Percentiles rank a stretch among this genome's conserved stretches.
These are phyloP conservation scores for Ciconia maguari DNA, from an alignment of 2,113 vertebrate genomes.

Conservation along the genomic window DNA sequence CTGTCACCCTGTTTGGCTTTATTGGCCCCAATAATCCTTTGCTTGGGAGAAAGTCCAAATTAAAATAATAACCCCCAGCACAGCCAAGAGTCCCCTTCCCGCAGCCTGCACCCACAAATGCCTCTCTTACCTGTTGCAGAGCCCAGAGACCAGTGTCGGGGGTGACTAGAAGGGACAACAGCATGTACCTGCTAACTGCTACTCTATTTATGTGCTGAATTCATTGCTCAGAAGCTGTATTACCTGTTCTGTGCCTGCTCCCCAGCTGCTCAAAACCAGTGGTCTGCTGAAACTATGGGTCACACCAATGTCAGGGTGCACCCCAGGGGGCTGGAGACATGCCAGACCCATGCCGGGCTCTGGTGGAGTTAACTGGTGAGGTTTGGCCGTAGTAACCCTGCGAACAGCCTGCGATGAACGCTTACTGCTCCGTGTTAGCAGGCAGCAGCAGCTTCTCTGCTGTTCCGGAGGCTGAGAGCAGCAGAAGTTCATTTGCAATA, in stretches of 20 bases:
- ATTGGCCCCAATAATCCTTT: background rate
- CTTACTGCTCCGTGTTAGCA: background rate
- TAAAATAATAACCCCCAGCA: background rate
- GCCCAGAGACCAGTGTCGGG: background rate
- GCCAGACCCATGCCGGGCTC: background rate
- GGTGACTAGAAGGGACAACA: background rate
- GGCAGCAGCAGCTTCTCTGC: background rate
- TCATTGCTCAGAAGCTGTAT: background rate
- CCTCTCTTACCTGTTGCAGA: constrained; percentile 30
- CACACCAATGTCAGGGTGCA: background rate
- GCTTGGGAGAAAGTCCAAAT: background rate
- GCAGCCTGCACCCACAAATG: background rate
- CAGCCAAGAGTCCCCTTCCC: background rate
- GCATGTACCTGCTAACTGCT: background rate
- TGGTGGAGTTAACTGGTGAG: background rate
- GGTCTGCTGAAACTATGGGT: background rate
- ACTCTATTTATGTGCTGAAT: background rate
- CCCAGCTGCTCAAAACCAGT: background rate
- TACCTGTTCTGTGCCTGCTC: background rate
- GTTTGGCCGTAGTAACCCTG: background rate
- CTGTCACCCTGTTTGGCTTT: background rate
- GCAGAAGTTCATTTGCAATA: background rate
- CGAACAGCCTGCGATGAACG: background rate
- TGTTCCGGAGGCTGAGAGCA: background rate
- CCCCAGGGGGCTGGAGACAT: background rate